Evolutionary conservation across 2,888 invertebrate species (phyloP).

Genomic region (Spisula solida): DNA sequence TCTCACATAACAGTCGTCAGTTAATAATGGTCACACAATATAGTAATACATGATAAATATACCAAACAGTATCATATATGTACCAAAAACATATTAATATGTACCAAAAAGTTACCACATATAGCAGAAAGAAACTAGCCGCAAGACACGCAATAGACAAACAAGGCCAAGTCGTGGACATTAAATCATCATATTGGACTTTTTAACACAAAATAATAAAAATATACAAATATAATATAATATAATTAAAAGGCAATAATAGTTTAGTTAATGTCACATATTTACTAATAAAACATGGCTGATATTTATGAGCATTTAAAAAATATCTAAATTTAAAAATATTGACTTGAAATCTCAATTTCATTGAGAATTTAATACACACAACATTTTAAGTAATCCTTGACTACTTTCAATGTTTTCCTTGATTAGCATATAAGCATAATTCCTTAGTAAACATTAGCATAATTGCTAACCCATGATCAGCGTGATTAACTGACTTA

Average conservation of each 20-base stretch:
- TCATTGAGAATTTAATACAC: neutral
- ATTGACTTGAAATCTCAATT: neutral
- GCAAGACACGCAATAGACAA: conserved; percentile 1
- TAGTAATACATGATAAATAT: conserved; percentile 16
- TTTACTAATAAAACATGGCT: neutral
- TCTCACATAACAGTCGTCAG: conserved; percentile 14
- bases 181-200: neutral
- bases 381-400: neutral
- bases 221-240: conserved; percentile 6
- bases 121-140: conserved; percentile 2
- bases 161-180: neutral
- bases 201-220: neutral
- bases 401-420: too few species aligned
- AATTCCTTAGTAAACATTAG: too few species aligned
- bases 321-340: neutral
- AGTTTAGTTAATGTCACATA: neutral
- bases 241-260: conserved; percentile 19
- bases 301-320: neutral
- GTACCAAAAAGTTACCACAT: conserved; percentile 2
- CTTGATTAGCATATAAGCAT: too few species aligned
- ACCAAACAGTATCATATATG: conserved; percentile 9
- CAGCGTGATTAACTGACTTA: too few species aligned
- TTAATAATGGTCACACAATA: conserved; percentile 19
- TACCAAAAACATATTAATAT: neutral
- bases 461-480: too few species aligned